Base-by-base conservation (phyloP, 2,113 vertebrate genomes). In the Myxocyprinus asiaticus region DNA sequence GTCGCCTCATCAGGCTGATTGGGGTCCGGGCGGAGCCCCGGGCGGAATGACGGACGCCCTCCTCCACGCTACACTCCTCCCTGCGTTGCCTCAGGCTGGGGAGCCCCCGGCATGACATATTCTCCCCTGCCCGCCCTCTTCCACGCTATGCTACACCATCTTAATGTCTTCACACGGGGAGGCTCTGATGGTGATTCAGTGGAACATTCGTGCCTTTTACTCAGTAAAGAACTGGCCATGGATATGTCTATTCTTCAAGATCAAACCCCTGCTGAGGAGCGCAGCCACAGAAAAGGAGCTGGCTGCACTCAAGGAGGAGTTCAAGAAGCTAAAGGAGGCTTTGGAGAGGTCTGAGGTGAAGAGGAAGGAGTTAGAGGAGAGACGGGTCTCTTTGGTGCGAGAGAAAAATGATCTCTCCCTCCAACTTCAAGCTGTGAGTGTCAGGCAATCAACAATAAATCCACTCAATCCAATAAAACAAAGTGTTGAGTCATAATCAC, bases 211-310 rank as follows among this genome's bases (percentile, higher is more conserved):
- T 6, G 91, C 93, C 0, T 95, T 93, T 88, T 94, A 92, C 89
- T 85, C 89, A 0, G 95, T 95, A 77, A 92, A 94, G 83, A 94
- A 91, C 0, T 95, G 95, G 95, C 93, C 93, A 0, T 95, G 95
- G 95, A 95, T 95, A 94, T 93, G 90, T 83, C 82, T 95, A 70
- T 95, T 92, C 86, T 95, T 94, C 68, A 95, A 95, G 88, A 92
- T 97, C 85, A 94, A 95, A 14, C 95, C 95, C 0, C 89, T 97
- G 4, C 89, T 97, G 17, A 94, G 79, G 77, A 91, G 90, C 1
- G 91, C 92, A n/a, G 90, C 92, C 55, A 83, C 90, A 2, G 92
- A 94, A 83, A 92, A 94, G 50, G 90, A 94, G 67, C 86, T 94
- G 68, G 90, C 88, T 0, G 72, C 85, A 4, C 87, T 94, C 9